Evolutionary conservation across 1,140 invertebrate genomes (phyloP), one percentile per base, ranked within the genome.

Genomic region (Penaeus indicus): DNA sequence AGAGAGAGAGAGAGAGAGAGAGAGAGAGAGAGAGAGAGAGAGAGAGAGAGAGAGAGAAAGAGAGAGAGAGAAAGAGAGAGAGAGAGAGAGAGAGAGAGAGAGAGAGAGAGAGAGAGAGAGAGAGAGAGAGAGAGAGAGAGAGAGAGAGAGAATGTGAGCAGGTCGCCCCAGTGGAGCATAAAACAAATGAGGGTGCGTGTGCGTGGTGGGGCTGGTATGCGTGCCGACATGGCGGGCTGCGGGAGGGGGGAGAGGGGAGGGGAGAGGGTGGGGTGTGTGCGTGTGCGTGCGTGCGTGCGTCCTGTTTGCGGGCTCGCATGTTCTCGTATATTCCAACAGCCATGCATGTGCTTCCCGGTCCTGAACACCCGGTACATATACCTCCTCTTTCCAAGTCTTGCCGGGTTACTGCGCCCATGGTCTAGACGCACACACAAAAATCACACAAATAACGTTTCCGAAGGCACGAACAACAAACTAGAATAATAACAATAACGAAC

Each of bases 1-100:
- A 84, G 67, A 16, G 16, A 32, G 67, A 72, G 32, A 16, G 67
- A 19, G 67, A 72, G 11, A 22, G 67, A 72, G 67, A 32, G 67
- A 72, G 67, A 75, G 72, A 25, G 72, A 75, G 72, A 32, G 72
- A 75, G 72, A 75, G 72, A 75, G 69, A 25, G 69, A 75, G 69
- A 75, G 69, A 25, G 69, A 75, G 69, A 25, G 69, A 75, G 69
- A 75, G 69, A 75, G 69, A 25, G 69, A 75, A 10, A 75, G 69
- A 25, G 22, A 25, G 69, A 18, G 69, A 38, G 69, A n/a, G 22
- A 22, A 38, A 62, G 67, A 16, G 16, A 32, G 67, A 72, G 32
- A 16, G 67, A 19, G 67, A 72, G 11, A 22, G 67, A 72, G 67
- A 32, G 67, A 72, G 67, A 75, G 72, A 25, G 72, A 75, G 72